Percentiles rank a stretch among this genome's conserved stretches.
Evolutionary conservation across 2,888 invertebrate species (phyloP).

Genomic region (Erynnis tages): DNA sequence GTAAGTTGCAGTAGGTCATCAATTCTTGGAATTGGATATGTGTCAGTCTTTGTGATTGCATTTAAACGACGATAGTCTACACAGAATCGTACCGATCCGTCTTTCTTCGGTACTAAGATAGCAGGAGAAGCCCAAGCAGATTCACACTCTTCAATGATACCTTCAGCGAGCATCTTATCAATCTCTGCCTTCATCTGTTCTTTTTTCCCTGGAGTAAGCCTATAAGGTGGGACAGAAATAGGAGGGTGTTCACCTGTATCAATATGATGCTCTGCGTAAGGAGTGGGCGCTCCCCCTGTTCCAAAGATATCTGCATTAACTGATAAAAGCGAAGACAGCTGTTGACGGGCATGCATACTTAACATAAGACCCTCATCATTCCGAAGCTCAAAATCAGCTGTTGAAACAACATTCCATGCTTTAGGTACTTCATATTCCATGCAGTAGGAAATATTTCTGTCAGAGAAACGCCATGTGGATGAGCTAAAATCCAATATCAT

Average conservation of each 20-base stretch:
- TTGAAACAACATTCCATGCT: neutral
- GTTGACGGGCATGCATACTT: neutral
- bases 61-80: conserved; percentile 9
- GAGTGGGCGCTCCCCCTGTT: neutral
- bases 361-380: neutral
- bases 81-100: conserved; percentile 29
- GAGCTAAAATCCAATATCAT: neutral
- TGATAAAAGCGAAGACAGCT: neutral
- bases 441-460: neutral
- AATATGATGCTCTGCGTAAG: conserved; percentile 38
- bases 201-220: conserved; percentile 26
- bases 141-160: conserved; percentile 46
- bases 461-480: neutral
- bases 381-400: neutral
- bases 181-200: conserved; percentile 26
- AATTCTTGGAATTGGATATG: conserved; percentile 1
- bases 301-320: neutral
- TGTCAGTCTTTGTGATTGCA: conserved; percentile 1
- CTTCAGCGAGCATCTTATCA: conserved; percentile 27
- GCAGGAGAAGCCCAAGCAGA: conserved; percentile 49
- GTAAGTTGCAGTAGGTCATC: conserved; percentile 6
- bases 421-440: neutral
- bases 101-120: conserved; percentile 45
- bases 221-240: conserved; percentile 19
- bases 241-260: conserved; percentile 34